Evolutionary conservation across 2,113 vertebrate species (phyloP), one percentile per base, ranked within the genome.

Genomic region (Mesembrinibis cayennensis): DNA sequence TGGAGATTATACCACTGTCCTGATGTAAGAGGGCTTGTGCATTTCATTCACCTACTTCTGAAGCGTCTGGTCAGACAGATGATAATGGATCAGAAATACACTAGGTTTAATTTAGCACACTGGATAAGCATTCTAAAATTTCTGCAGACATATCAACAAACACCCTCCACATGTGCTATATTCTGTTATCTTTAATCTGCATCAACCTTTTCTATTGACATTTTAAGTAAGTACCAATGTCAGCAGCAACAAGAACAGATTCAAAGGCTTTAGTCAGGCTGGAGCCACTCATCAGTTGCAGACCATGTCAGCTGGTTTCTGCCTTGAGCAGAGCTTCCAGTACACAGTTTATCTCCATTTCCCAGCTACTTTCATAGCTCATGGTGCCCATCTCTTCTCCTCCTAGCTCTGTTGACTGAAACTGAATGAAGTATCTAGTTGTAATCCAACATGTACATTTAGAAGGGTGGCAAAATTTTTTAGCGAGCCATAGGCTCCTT

Each of bases 41-140:
- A 40, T 87, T 96, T 88, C 82, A 70, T 93, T 96, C 81, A 95
- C 94, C 89, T 94, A 79, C 80, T 95, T 95, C 65, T 76, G 92
- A 93, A 95, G 91, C 56, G 66, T 38, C 73, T 76, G 52, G 82
- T 96, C 94, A 96, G 95, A 96, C 88, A 89, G 86, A 87, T 78
- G 89, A 59, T 95, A 93, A 89, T 16, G 69, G 83, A 84, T 93
- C 91, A 96, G 74, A 85, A 92, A 79, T 44, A 87, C n/a, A 30
- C 26, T 1, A 17, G 27, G 81, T 89, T 96, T 94, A 93, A 94
- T 86, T 88, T 55, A 89, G 72, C 65, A 87, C 63, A 44, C 23
- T 30, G 67, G 76, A 69, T 56, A 87, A 95, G 52, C 1, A 0
- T 80, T 74, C 82, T 63, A 45, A 83, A 80, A 89, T 80, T 95